These are phyloP conservation scores for Glaucomys volans DNA, from an alignment of 2,113 vertebrate genomes.

Conservation along the genomic window DNA sequence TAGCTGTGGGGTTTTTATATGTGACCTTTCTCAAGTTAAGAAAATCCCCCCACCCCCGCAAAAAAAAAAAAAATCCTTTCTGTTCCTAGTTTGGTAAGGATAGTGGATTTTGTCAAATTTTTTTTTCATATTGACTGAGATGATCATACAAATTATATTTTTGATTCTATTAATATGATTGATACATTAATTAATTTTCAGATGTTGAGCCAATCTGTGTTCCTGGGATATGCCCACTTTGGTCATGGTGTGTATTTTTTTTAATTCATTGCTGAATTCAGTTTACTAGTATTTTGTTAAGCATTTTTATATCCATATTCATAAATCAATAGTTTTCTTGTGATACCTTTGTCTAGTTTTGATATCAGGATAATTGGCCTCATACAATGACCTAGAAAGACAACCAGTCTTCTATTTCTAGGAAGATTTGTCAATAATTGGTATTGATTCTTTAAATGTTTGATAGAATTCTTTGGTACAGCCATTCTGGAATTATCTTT, in stretches of 20 bases:
- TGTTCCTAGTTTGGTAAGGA: not conserved
- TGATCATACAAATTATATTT: not conserved
- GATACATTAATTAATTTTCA: not conserved
- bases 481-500: not conserved
- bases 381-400: not conserved
- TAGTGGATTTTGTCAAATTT: not conserved
- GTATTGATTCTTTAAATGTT: constrained; percentile 27
- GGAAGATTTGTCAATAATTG: not conserved
- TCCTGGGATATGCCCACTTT: not conserved
- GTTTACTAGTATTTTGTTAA: not conserved
- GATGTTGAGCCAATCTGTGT: not conserved
- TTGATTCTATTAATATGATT: not conserved
- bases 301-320: not conserved
- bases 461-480: not conserved
- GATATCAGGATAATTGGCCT: not conserved
- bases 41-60: not conserved
- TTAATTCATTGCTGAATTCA: not conserved
- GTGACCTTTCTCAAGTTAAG: not conserved
- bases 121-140: not conserved
- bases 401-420: not conserved
- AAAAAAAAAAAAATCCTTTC: not conserved
- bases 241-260: not conserved
- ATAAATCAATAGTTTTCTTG: not conserved
- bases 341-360: not conserved
- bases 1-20: not conserved